Base-by-base conservation (phyloP, 2,888 invertebrate genomes). In the Criorhina ranunculi region DNA sequence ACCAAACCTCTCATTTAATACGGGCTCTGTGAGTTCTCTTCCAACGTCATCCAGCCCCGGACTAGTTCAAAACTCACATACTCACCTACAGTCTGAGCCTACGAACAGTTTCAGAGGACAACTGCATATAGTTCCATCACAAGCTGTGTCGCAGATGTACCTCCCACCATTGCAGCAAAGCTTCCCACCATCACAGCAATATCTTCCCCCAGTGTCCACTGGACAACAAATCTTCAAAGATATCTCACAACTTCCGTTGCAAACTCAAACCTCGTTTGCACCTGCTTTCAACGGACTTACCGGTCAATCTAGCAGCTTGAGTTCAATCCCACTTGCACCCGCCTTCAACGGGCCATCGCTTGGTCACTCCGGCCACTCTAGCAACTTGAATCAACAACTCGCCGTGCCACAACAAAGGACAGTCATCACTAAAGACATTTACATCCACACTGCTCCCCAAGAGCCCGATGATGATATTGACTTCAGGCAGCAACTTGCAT, bases 371-470 rank as follows among this genome's bases (percentile, higher is more conserved):
- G 15, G 60, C 11, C 67, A 55, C 9, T 15, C 73, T 0, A 42
- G 29, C 12, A 60, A 40, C 5, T 40, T 72, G 0, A 78, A 67
- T 17, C 67, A 62, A 9, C 82, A 83, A 42, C 1, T 17, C 4
- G 31, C 12, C 5, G 17, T 51, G 11, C 69, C 79, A 8, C 57
- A 62, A 1, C 73, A 44, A 17, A 44, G 12, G 33, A 64, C 89
- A 4, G 91, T 91, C 51, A 88, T 91, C 5, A 90, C 89, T 37
- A 91, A 91, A 86, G 91, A 91, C 31, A 89, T 91, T 62, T 91
- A 89, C 64, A 90, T 91, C 51, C 91, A 91, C 70, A 89, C 90
- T 0, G 90, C 91, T 0, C 91, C 91, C 37, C 91, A 90, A 53
- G 91, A 91, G 15, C 86, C 87, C 5, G 91, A 91, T 55, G 91